Conservation (phyloP, 2,888 invertebrate species). For the Cheilosia vernalis region DNA sequence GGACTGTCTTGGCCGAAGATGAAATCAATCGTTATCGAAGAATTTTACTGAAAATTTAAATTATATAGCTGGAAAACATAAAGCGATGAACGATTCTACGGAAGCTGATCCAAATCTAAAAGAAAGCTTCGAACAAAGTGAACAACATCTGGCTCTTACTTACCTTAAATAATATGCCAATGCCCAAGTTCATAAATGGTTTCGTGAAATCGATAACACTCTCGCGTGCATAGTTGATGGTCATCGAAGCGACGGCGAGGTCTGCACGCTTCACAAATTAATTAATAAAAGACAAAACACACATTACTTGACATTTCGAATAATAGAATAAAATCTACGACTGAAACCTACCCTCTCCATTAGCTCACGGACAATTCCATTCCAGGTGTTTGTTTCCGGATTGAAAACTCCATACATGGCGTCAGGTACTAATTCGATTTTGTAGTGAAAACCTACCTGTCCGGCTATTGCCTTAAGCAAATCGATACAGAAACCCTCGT, state of each 20-base stretch:
- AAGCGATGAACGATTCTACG: background rate
- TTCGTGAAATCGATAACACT: constrained; percentile 97
- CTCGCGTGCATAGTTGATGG: constrained; percentile 97
- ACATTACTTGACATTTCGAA: background rate
- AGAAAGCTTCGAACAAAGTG: background rate
- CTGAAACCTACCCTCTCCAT: constrained; percentile 89
- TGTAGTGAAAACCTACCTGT: constrained; percentile 94
- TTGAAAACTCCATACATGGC: constrained; percentile 95
- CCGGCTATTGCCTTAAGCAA: constrained; percentile 91
- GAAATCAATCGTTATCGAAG: no score
- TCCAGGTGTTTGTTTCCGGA: constrained; percentile 94
- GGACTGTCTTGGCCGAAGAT: no score
- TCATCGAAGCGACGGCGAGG: constrained; percentile 98
- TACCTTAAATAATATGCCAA: constrained; percentile 97
- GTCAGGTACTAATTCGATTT: constrained; percentile 92
- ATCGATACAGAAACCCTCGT: constrained; percentile 96
- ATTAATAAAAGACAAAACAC: background rate
- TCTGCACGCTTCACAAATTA: constrained; percentile 90
- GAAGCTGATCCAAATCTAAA: constrained; percentile 1
- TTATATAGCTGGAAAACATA: background rate
- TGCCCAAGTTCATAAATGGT: constrained; percentile 98
- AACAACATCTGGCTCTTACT: constrained; percentile 62
- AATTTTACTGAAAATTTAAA: background rate
- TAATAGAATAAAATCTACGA: background rate
- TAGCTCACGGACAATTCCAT: constrained; percentile 93